phyloP scores from a whole-genome alignment of 1,140 invertebrate genomes.

The Pachypsylla venusta region DNA sequence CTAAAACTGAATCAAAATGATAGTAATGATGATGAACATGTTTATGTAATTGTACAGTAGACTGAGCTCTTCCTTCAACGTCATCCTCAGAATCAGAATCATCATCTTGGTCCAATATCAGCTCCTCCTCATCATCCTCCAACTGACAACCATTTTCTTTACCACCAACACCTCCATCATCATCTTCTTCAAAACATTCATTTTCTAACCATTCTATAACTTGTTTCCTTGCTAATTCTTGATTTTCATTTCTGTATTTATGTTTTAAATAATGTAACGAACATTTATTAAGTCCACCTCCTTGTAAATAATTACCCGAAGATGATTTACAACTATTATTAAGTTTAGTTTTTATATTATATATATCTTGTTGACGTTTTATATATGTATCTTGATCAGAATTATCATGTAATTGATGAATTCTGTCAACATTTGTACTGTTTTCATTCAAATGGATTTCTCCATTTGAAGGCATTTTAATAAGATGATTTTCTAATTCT shows the following conservation, averaged over 20 bases:
- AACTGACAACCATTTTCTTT: neutral
- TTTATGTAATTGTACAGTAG: neutral
- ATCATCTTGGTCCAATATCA: too few species aligned
- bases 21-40: constrained; percentile 6
- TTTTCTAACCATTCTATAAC: neutral
- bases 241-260: neutral
- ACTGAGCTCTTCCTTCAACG: neutral
- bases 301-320: too few species aligned
- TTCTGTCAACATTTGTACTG: too few species aligned
- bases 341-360: too few species aligned
- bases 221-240: neutral
- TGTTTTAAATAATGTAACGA: constrained; percentile 6
- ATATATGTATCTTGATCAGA: too few species aligned
- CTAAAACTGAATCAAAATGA: neutral
- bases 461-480: too few species aligned
- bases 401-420: too few species aligned
- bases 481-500: too few species aligned
- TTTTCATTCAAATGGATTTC: too few species aligned
- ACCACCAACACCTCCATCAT: neutral
- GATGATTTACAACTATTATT: too few species aligned
- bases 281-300: too few species aligned
- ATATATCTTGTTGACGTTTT: too few species aligned
- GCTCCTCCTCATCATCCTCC: neutral
- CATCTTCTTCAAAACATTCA: neutral
- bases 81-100: neutral